Base-by-base conservation (phyloP, 2,797 vertebrate species). In the Limnodromus scolopaceus region DNA sequence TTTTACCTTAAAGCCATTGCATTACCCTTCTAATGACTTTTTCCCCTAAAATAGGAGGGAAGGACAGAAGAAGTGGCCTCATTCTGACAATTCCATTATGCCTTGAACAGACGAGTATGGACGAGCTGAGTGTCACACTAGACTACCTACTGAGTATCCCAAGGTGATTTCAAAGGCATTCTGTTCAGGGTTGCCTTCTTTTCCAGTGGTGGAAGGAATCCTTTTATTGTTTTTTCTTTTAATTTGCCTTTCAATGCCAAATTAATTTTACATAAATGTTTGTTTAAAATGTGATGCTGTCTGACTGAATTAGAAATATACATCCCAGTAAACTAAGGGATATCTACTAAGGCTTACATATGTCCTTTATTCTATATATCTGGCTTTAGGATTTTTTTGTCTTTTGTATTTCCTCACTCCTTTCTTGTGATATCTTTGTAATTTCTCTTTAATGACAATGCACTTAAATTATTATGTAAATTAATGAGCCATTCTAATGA, bases 71-170 rank as follows among this genome's bases (percentile, higher is more conserved):
- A 94, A 99, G 99, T 92, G 99, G 99, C 93, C 99, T 99, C 97
- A 99, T 99, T 98, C 98, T 99, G 97, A 99, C 99, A 93, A 99
- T 99, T 98, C 99, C 99, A 72, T 98, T 99, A 97, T 98, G 99
- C 93, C 99, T 99, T 9, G 99, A 99, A 85, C 99, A 99, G 98
- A 99, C 99, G 34, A 99, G 98, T 97, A 99, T 99, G 99, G 99
- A 99, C 93, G 99, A 99, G 96, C 98, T 99, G 89, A 99, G 99
- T 81, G 98, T 99, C 95, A 99, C 99, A 3, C 98, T 99, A 92
- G 99, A 99, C 98, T 99, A 99, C 94, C 98, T 99, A 76, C 99
- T 99, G 54, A 98, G 99, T 97, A 99, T 99, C 96, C 99, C 99
- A 97, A 99, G 99, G 99, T 99, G 97, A 98, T 92, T 98, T 81